Percentiles rank a stretch among this genome's conserved stretches.
Evolutionary conservation across 2,797 vertebrate species (phyloP).

Genomic region (Leuciscus waleckii): DNA sequence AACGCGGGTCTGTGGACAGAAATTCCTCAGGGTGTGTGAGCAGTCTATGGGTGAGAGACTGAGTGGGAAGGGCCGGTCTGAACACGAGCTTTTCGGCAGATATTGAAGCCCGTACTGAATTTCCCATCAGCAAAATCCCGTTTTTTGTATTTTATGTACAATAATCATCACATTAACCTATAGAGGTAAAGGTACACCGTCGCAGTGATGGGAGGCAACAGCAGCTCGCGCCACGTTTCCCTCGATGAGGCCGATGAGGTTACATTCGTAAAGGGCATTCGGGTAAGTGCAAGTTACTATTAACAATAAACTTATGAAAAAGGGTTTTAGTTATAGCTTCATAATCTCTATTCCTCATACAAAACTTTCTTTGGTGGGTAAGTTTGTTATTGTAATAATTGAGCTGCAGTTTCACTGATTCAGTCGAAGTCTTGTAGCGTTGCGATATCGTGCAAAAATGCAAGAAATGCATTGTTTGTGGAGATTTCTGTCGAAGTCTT

Average conservation of each 20-base stretch:
- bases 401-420: neutral
- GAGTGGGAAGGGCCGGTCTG: neutral
- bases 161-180: neutral
- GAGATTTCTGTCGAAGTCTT: neutral
- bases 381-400: neutral
- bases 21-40: neutral
- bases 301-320: neutral
- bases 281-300: slow-evolving; percentile 69
- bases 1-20: neutral
- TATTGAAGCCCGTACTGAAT: neutral
- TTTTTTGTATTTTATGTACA: too few relatives aligned
- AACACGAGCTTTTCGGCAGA: neutral
- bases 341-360: too few relatives aligned
- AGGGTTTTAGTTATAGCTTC: neutral
- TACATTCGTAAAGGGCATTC: slow-evolving; percentile 76
- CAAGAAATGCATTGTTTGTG: neutral
- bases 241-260: slow-evolving; percentile 63
- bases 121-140: neutral
- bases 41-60: neutral
- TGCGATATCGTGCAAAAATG: neutral
- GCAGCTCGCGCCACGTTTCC: slow-evolving; percentile 67
- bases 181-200: neutral
- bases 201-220: slow-evolving; percentile 74
- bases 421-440: neutral
- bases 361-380: neutral